Conservation (phyloP, 2,888 invertebrate genomes). For the Drosophila lacicola region DNA sequence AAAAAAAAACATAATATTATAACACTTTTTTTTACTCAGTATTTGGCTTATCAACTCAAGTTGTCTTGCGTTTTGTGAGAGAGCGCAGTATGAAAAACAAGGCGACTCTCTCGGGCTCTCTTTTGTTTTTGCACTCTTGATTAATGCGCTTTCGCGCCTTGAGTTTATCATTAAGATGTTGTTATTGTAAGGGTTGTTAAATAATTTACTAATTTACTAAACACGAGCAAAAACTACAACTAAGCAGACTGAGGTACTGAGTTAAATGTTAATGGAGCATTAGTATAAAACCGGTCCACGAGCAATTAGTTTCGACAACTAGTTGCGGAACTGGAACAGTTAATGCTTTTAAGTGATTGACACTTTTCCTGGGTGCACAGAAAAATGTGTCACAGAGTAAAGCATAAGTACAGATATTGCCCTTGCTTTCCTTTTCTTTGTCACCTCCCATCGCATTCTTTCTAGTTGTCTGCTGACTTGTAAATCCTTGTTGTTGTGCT, state of each 20-base stretch:
- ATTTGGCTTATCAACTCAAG: slow-evolving; percentile 50
- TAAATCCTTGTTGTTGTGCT: slow-evolving; percentile 13
- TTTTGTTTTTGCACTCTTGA: slow-evolving; percentile 17
- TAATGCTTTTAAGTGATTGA: slow-evolving; percentile 21
- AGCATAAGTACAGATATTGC: slow-evolving; percentile 5
- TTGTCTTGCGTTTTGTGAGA: slow-evolving; percentile 17
- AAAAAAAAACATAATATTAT: background rate
- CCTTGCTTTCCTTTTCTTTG: background rate
- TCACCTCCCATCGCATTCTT: background rate
- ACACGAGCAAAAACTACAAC: background rate
- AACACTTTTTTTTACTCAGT: slow-evolving; percentile 5
- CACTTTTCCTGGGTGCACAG: slow-evolving; percentile 28
- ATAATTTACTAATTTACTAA: slow-evolving; percentile 32
- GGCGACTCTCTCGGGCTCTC: slow-evolving; percentile 18
- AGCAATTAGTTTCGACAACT: slow-evolving; percentile 14
- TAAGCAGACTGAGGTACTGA: background rate
- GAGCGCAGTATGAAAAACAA: slow-evolving; percentile 7
- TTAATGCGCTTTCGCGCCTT: slow-evolving; percentile 32
- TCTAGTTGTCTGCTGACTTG: slow-evolving; percentile 20
- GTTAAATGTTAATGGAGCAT: slow-evolving; percentile 15
- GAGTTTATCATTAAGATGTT: slow-evolving; percentile 41
- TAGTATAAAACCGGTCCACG: slow-evolving; percentile 33
- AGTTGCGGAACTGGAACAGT: no score
- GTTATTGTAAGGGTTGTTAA: slow-evolving; percentile 15
- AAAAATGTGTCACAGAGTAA: slow-evolving; percentile 48